Base-by-base conservation (phyloP, 2,113 vertebrate genomes). In the Nanorana parkeri region DNA sequence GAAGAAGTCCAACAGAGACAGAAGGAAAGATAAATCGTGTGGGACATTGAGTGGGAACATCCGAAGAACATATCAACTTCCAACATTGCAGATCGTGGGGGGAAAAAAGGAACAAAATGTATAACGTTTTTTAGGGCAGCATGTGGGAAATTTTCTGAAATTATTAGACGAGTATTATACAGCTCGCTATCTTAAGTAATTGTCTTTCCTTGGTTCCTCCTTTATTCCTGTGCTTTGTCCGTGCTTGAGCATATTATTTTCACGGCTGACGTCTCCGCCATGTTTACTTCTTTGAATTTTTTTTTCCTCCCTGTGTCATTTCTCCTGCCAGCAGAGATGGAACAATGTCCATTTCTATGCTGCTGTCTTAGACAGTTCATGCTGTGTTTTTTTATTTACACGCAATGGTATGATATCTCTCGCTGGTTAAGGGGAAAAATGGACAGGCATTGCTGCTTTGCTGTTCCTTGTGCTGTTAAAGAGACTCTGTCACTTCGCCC, bases 1-100 rank as follows among this genome's bases (percentile, higher is more conserved):
- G 71, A 83, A 83, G 80, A 76, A 68, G 72, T 75, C 80, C 80
- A 83, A 76, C 68, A 81, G 47, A 83, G 80, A 76, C 80, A 83
- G 80, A 83, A 75, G 80, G 80, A 55, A 83, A 83, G 80, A 68
- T 41, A 76, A 83, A 83, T 76, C 29, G 80, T 67, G 80, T 83
- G 80, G 80, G 80, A 83, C 80, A 83, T 36, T 68, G 72, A 76
- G 80, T 83, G 72, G 72, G 80, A 71, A 68, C 71, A 76, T 76
- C 47, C 64, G 65, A 67, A 75, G 80, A 83, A 73, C 71, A 76
- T 24, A 60, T 76, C 68, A 68, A 83, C 80, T 83, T 83, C 72
- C 68, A 76, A 68, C 64, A 17, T 15, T 68, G 47, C 17, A 29
- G 26, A 58, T 76, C 17, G 32, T 68, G 61, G 32, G 8, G 8